Conservation (phyloP, 1,140 invertebrate species). For the Nylanderia fulva region DNA sequence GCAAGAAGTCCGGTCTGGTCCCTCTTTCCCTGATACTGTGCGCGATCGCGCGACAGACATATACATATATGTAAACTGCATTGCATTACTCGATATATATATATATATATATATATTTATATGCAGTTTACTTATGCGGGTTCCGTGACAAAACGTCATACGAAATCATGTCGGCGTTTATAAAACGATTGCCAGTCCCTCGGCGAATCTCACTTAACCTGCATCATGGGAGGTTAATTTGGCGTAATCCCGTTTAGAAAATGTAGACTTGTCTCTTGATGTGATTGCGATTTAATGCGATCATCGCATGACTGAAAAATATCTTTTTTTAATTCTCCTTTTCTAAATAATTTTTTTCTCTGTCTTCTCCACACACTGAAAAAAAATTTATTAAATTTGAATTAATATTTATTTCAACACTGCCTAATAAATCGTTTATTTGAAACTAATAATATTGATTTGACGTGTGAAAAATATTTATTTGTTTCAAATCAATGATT, state of each 20-base stretch:
- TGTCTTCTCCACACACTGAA: no score
- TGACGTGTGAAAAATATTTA: no score
- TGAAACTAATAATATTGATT: no score
- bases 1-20: constrained; percentile 38
- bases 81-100: not conserved
- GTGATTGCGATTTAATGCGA: not conserved
- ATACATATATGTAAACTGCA: not conserved
- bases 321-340: not conserved
- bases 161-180: constrained; percentile 39
- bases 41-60: not conserved
- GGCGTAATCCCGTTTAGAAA: constrained; percentile 4
- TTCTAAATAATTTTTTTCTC: not conserved
- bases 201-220: constrained; percentile 5
- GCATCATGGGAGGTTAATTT: constrained; percentile 23
- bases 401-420: no score
- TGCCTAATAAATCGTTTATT: no score
- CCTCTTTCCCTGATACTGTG: constrained; percentile 7
- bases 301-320: not conserved
- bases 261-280: not conserved
- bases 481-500: no score
- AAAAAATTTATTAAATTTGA: no score
- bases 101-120: not conserved
- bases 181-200: not conserved
- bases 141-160: constrained; percentile 18
- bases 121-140: not conserved